Evolutionary conservation across 2,888 invertebrate genomes (phyloP).

Genomic region (Zhengitettix transpicula): DNA sequence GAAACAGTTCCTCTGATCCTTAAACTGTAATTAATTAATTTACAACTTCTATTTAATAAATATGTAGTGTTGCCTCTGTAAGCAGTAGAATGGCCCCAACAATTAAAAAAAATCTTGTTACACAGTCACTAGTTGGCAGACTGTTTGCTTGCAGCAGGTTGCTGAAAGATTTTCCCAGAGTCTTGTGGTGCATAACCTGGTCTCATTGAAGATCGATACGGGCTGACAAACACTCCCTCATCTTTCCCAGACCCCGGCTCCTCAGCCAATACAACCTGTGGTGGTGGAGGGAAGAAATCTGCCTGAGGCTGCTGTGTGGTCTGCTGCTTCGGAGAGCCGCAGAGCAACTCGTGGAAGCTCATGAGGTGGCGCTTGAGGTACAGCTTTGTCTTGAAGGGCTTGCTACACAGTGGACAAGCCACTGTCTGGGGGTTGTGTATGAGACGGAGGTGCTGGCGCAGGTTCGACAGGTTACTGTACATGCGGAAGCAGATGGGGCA

Average conservation of each 20-base stretch:
- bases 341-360: slow-evolving; percentile 31
- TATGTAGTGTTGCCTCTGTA: too few relatives aligned
- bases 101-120: too few relatives aligned
- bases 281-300: slow-evolving; percentile 6
- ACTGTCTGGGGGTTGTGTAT: slow-evolving; percentile 46
- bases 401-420: slow-evolving; percentile 40
- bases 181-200: neutral
- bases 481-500: slow-evolving; percentile 46
- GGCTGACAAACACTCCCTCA: neutral
- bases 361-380: slow-evolving; percentile 42
- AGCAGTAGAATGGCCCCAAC: too few relatives aligned
- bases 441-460: slow-evolving; percentile 45
- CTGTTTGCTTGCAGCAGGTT: neutral
- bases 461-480: slow-evolving; percentile 46
- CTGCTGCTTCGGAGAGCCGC: neutral
- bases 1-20: too few relatives aligned
- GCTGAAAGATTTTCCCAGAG: neutral
- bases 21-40: too few relatives aligned
- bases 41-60: too few relatives aligned
- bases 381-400: slow-evolving; percentile 44
- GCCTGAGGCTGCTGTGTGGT: neutral
- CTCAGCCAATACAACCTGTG: slow-evolving; percentile 5
- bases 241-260: neutral
- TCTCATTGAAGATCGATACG: neutral
- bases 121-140: neutral